Percentiles rank a stretch among this genome's conserved stretches.
Evolutionary conservation across 2,797 vertebrate genomes (phyloP).

Genomic region (Lepus townsendii): DNA sequence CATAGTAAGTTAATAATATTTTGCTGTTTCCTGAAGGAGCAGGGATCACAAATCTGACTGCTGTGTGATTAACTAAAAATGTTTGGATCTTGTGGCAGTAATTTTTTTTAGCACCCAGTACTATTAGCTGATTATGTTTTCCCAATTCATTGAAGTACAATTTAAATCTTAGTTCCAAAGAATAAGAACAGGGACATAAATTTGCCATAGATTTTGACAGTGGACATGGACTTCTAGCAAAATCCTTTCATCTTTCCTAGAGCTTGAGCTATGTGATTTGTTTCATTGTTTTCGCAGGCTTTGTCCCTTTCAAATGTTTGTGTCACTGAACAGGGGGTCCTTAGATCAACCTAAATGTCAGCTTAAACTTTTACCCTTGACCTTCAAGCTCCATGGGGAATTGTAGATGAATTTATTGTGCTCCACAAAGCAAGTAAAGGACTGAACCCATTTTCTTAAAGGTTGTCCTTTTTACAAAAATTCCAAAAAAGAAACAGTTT

Average conservation of each 20-base stretch:
- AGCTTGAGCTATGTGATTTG: background rate
- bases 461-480: background rate
- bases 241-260: slow-evolving; percentile 38
- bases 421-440: slow-evolving; percentile 1
- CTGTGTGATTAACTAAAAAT: background rate
- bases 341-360: slow-evolving; percentile 1
- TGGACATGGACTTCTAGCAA: background rate
- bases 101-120: background rate
- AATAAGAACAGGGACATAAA: background rate
- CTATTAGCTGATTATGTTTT: slow-evolving; percentile 13
- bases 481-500: background rate
- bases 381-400: background rate
- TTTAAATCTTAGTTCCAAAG: slow-evolving; percentile 23
- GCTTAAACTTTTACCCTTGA: background rate
- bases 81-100: background rate
- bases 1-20: slow-evolving; percentile 9
- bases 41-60: background rate
- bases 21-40: background rate
- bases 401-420: slow-evolving; percentile 2
- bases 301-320: background rate
- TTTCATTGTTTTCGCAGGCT: background rate
- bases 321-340: background rate
- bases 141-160: background rate
- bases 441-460: slow-evolving; percentile 28
- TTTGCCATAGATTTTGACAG: slow-evolving; percentile 24